phyloP scores from a whole-genome alignment of 2,113 vertebrate species.

The Corythornis cristatus region DNA sequence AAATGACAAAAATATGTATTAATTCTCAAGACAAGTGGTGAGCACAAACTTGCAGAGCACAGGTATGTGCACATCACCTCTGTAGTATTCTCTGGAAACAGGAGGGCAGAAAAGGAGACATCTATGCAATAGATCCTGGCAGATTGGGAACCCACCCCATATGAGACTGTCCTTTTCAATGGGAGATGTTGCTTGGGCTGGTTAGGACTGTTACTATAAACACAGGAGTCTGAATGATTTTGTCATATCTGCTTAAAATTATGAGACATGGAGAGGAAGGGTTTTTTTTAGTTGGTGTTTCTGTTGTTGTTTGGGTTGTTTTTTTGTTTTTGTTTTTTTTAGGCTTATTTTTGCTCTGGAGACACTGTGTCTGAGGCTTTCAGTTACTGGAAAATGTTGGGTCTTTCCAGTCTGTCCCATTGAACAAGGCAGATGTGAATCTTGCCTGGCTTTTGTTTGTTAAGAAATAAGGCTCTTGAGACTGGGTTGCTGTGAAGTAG shows the following conservation, averaged over 20 bases:
- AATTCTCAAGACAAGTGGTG: neutral
- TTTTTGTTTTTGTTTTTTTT: neutral
- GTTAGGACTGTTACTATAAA: neutral
- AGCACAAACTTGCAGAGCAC: neutral
- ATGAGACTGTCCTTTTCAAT: neutral
- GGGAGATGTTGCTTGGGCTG: neutral
- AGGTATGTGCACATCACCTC: neutral
- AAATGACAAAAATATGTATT: neutral
- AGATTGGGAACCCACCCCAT: neutral
- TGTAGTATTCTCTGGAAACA: neutral
- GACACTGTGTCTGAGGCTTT: neutral
- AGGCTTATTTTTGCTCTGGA: neutral
- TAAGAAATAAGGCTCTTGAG: neutral
- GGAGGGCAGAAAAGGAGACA: neutral
- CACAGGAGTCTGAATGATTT: neutral
- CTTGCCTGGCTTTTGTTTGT: neutral
- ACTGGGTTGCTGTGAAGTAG: neutral
- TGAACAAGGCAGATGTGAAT: neutral
- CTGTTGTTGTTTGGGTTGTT: too few relatives aligned
- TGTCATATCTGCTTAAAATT: neutral
- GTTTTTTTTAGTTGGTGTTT: neutral
- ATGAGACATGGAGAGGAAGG: too few relatives aligned
- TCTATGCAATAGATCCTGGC: neutral
- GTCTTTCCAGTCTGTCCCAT: neutral
- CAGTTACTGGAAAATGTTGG: neutral